A percentile compares a stretch with the other conserved stretches of the same genome.
Evolutionary conservation across 2,888 invertebrate genomes (phyloP).

Genomic region (Oligia latruncula): DNA sequence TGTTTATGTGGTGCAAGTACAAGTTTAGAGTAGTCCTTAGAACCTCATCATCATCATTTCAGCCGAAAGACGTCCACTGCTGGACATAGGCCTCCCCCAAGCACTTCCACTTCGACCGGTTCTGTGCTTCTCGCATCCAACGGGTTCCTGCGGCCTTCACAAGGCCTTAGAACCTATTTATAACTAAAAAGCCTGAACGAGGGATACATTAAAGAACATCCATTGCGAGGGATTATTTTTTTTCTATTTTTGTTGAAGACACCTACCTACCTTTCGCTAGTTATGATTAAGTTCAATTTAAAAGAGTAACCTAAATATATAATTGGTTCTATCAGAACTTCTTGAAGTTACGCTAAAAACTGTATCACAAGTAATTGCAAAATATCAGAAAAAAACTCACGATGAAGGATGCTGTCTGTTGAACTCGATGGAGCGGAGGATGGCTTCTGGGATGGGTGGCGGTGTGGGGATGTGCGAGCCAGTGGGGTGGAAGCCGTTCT

Average conservation of each 20-base stretch:
- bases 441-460: slow-evolving; percentile 90
- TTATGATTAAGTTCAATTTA: no score
- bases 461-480: slow-evolving; percentile 90
- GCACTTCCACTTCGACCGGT: no score
- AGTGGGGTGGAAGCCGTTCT: slow-evolving; percentile 92
- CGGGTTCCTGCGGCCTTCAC: no score
- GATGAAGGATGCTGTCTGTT: slow-evolving; percentile 81
- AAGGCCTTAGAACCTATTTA: no score
- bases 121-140: no score
- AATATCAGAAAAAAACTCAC: slow-evolving; percentile 69
- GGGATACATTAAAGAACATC: no score
- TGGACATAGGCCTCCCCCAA: no score
- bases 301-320: neutral
- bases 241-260: no score
- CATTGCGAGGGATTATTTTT: no score
- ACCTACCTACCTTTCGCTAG: no score
- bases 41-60: neutral
- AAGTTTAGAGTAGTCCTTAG: neutral
- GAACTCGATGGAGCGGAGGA: slow-evolving; percentile 84
- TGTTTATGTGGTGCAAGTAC: neutral
- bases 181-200: no score
- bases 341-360: neutral
- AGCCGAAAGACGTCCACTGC: no score
- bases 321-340: neutral
- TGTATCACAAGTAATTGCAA: neutral